Percentiles rank a stretch among this genome's conserved stretches.
phyloP scores from a whole-genome alignment of 2,797 vertebrate genomes.

The Darevskia mixta region DNA sequence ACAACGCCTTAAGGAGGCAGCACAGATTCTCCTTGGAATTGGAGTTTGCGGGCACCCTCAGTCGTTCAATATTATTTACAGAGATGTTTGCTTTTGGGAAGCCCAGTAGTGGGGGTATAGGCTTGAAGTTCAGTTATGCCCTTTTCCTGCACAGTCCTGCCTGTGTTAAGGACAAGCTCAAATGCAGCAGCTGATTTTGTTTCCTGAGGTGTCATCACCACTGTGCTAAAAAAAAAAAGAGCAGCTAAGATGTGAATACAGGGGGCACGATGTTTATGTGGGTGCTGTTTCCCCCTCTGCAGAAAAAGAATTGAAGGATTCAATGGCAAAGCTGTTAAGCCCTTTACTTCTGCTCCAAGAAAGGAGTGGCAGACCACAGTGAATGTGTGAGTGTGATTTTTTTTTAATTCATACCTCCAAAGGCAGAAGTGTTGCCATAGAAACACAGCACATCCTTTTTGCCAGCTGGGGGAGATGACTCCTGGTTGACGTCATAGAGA shows the following conservation, averaged over 20 bases:
- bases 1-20: not conserved
- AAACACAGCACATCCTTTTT: conserved; percentile 20
- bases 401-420: conserved; percentile 17
- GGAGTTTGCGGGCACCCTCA: not conserved
- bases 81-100: not conserved
- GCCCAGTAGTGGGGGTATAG: not conserved
- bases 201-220: not conserved
- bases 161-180: not conserved
- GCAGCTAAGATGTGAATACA: not conserved
- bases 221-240: not conserved
- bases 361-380: not conserved
- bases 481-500: not conserved
- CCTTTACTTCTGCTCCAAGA: not conserved
- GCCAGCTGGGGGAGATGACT: not conserved
- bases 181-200: not conserved
- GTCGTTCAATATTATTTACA: not conserved
- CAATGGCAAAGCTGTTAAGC: not conserved
- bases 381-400: not conserved
- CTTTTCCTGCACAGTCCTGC: not conserved
- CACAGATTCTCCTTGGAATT: not conserved
- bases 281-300: not conserved
- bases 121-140: not conserved
- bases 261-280: not conserved
- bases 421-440: conserved; percentile 35
- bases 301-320: not conserved